Evolutionary conservation across 2,888 invertebrate genomes (phyloP).

Genomic region (Amphipyra berbera): DNA sequence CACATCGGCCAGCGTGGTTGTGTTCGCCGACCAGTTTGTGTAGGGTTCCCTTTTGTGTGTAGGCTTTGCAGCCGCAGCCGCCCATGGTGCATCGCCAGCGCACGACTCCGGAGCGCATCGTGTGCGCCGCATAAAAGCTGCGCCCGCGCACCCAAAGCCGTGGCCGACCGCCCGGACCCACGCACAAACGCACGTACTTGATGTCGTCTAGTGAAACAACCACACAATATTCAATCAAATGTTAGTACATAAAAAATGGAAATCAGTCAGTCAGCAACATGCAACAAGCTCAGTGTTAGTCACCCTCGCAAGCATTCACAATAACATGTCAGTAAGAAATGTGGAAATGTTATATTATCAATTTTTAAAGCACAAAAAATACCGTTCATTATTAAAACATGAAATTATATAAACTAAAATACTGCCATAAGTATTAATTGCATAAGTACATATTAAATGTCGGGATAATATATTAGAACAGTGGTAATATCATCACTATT

Average conservation of each 20-base stretch:
- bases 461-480: no score
- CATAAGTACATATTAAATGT: no score
- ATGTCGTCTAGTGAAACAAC: constrained; percentile 72
- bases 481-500: constrained; percentile 9
- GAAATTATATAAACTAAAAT: constrained; percentile 19
- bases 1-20: constrained; percentile 83
- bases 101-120: constrained; percentile 86
- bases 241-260: constrained; percentile 11
- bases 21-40: constrained; percentile 86
- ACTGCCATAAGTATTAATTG: neutral
- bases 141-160: constrained; percentile 86
- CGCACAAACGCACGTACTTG: constrained; percentile 81
- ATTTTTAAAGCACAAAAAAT: constrained; percentile 36
- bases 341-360: constrained; percentile 41
- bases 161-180: constrained; percentile 85
- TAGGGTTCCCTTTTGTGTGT: constrained; percentile 84
- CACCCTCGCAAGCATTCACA: constrained; percentile 32
- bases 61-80: constrained; percentile 86
- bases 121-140: constrained; percentile 87
- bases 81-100: constrained; percentile 88
- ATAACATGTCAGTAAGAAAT: constrained; percentile 44
- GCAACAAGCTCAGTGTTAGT: constrained; percentile 43
- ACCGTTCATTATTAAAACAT: constrained; percentile 16
- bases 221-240: constrained; percentile 41
- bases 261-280: constrained; percentile 43